phyloP scores from a whole-genome alignment of 2,888 invertebrate genomes.

The Chironomus riparius region DNA sequence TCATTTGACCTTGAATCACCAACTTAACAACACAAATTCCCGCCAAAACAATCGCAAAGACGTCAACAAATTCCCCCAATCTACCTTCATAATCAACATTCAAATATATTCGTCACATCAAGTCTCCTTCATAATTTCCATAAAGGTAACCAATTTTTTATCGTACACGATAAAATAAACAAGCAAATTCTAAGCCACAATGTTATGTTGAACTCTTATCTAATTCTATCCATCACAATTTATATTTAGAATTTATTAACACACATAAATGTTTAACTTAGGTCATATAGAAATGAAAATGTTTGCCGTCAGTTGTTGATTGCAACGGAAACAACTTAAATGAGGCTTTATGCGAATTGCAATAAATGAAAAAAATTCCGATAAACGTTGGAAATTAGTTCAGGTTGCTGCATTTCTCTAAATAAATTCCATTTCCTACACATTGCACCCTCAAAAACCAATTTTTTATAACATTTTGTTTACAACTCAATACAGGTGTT shows the following conservation, averaged over 20 bases:
- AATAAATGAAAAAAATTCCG: not conserved
- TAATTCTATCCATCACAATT: no score
- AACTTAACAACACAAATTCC: no score
- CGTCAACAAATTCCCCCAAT: no score
- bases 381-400: not conserved
- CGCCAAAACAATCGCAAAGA: no score
- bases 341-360: not conserved
- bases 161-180: no score
- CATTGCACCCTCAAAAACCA: not conserved
- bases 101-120: no score
- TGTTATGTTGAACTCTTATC: no score
- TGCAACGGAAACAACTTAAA: not conserved
- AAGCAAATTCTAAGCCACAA: no score
- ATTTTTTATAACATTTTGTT: not conserved
- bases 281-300: not conserved
- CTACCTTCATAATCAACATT: no score
- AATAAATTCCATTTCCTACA: not conserved
- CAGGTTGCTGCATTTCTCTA: not conserved
- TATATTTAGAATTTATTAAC: not conserved
- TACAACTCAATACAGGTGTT: not conserved
- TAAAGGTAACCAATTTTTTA: no score
- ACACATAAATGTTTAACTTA: not conserved
- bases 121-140: no score
- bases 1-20: no score
- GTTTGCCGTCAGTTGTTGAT: not conserved